Conservation (phyloP, 2,888 invertebrate genomes). For the Chloromyia formosa region DNA sequence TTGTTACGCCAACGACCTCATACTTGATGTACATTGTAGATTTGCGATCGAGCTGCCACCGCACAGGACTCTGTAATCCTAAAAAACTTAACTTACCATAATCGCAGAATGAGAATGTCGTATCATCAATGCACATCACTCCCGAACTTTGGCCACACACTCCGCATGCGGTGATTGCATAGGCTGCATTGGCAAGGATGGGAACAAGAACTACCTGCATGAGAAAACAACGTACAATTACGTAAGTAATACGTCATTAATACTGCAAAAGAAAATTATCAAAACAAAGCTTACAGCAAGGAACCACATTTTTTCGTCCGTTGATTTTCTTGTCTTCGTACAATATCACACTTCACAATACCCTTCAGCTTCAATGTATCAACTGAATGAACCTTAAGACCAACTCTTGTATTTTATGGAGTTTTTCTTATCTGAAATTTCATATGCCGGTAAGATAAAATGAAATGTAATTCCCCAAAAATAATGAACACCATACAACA, state of each 20-base stretch:
- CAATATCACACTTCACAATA: not conserved
- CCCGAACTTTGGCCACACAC: slow-evolving; percentile 14
- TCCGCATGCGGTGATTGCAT: slow-evolving; percentile 30
- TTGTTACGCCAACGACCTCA: too few relatives aligned
- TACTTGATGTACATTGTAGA: too few relatives aligned
- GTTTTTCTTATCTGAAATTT: slow-evolving; percentile 37
- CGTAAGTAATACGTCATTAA: not conserved
- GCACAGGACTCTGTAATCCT: too few relatives aligned
- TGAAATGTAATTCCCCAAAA: not conserved
- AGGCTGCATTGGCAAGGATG: not conserved
- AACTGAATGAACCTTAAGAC: slow-evolving; percentile 28
- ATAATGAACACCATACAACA: not conserved
- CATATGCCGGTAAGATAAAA: slow-evolving; percentile 26
- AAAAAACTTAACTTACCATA: too few relatives aligned
- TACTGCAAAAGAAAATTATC: not conserved
- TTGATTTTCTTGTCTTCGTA: not conserved
- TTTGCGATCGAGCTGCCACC: too few relatives aligned
- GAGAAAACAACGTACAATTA: too few relatives aligned
- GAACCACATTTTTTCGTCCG: slow-evolving; percentile 18
- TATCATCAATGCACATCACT: slow-evolving; percentile 31
- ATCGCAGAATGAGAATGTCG: slow-evolving; percentile 29
- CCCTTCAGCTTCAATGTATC: slow-evolving; percentile 29
- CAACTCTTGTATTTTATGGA: slow-evolving; percentile 26
- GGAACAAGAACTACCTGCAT: slow-evolving; percentile 16
- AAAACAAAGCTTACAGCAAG: slow-evolving; percentile 20